phyloP scores from a whole-genome alignment of 1,140 invertebrate species.

The Catajapyx aquilonaris region DNA sequence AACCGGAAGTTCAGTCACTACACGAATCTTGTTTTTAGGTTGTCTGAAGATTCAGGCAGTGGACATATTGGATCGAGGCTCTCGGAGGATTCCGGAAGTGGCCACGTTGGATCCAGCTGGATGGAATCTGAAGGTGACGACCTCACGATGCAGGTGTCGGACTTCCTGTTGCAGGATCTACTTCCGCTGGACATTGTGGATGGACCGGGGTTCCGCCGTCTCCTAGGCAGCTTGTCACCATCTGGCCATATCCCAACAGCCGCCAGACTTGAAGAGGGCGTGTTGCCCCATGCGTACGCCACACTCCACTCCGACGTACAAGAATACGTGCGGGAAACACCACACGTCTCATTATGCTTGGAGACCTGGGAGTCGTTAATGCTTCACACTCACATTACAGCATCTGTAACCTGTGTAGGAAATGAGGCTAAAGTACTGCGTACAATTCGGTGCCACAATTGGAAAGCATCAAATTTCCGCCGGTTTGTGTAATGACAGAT shows the following conservation, averaged over 20 bases:
- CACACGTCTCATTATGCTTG: constrained; percentile 22
- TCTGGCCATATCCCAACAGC: constrained; percentile 30
- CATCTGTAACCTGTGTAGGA: constrained; percentile 26
- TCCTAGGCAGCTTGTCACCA: constrained; percentile 25
- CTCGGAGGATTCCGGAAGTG: constrained; percentile 18
- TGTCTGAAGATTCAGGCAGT: constrained; percentile 7
- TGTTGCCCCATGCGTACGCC: constrained; percentile 27
- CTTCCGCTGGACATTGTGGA: constrained; percentile 27
- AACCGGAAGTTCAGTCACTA: constrained; percentile 9
- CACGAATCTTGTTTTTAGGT: constrained; percentile 19
- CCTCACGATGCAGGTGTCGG: constrained; percentile 23
- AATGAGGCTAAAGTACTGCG: constrained; percentile 15
- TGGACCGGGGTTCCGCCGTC: constrained; percentile 25
- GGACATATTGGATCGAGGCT: constrained; percentile 15
- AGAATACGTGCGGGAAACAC: constrained; percentile 15
- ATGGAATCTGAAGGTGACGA: constrained; percentile 17
- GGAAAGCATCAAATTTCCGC: constrained; percentile 7
- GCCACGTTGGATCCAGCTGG: constrained; percentile 5
- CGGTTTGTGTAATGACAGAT: constrained; percentile 3
- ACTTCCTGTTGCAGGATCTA: constrained; percentile 26
- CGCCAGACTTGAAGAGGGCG: constrained; percentile 25
- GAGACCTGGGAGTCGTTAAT: constrained; percentile 28
- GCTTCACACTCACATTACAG: constrained; percentile 22
- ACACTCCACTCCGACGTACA: constrained; percentile 21
- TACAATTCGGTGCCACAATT: constrained; percentile 21